These are phyloP conservation scores for Sycophila texana DNA, from an alignment of 2,888 invertebrate species.

Conservation along the genomic window DNA sequence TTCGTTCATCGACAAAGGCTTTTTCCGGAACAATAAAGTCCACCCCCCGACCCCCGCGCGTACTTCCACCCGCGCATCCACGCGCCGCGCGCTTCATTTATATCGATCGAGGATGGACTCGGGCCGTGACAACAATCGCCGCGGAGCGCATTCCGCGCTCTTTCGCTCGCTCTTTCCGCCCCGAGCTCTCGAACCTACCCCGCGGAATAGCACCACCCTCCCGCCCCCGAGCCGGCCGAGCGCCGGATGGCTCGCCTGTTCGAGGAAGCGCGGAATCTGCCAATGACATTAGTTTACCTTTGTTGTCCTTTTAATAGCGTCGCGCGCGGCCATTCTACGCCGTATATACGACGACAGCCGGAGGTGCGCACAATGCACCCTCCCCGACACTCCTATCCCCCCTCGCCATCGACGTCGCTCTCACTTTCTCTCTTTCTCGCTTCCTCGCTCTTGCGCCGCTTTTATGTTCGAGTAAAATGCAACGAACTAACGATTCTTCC, in stretches of 20 bases:
- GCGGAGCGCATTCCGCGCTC: not conserved
- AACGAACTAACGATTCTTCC: slow-evolving; percentile 44
- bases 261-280: slow-evolving; percentile 23
- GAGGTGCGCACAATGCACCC: slow-evolving; percentile 23
- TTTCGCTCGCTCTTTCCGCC: not conserved
- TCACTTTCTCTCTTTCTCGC: not conserved
- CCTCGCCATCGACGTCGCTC: not conserved
- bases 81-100: slow-evolving; percentile 19
- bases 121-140: slow-evolving; percentile 23
- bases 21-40: slow-evolving; percentile 63
- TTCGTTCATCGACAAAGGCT: slow-evolving; percentile 68
- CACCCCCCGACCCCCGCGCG: not conserved
- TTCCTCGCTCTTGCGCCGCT: not conserved
- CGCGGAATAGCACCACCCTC: slow-evolving; percentile 31
- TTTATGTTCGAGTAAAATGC: slow-evolving; percentile 14
- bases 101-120: slow-evolving; percentile 38
- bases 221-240: not conserved
- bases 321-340: slow-evolving; percentile 18
- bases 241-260: not conserved
- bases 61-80: not conserved
- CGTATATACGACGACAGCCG: slow-evolving; percentile 13
- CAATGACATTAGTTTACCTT: slow-evolving; percentile 55
- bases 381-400: too few species aligned
- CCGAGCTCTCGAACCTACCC: not conserved
- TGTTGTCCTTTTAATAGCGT: slow-evolving; percentile 51